Evolutionary conservation across 2,113 vertebrate genomes (phyloP), one percentile per base, ranked within the genome.

Genomic region (Orthonyx spaldingii): DNA sequence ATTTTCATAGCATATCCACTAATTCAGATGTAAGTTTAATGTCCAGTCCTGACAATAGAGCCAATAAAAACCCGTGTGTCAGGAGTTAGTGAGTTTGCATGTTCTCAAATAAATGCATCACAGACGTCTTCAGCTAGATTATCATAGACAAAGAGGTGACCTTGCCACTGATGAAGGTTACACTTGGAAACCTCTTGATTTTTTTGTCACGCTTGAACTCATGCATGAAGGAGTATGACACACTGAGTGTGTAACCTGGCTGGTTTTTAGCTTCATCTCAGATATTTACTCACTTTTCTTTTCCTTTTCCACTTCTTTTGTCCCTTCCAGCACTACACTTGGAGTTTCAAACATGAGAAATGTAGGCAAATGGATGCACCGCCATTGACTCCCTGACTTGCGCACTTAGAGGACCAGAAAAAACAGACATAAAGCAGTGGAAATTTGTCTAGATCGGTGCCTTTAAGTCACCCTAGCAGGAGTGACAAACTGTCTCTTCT

Each of bases 81-180:
- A 55, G 35, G 47, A 59, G 33, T 59, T 16, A 35, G 16, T 22
- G 16, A 66, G 11, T 46, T 70, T 70, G 21, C 5, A 10, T 50
- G 6, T 81, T 42, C 21, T 66, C 8, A 49, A 33, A 35, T 59
- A 63, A 53, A 42, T 28, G 6, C 18, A 41, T 37, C 33, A 53
- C 16, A 42, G 59, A 81, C 78, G 4, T 64, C 33, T 89, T 84
- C 27, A 17, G 28, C 56, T 60, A 89, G 19, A 46, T 8, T 66
- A 6, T n/a, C 8, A 33, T 0, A 53, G 44, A 56, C 8, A 52
- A 71, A 72, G 7, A 47, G 1, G 7, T 10, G 7, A 13, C 4
- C 35, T 95, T 84, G n/a, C 6, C 21, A 33, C 11, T 10, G 9
- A 30, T 27, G 11, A 86, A 79, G 2, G 18, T 59, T 72, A 71